phyloP scores from a whole-genome alignment of 2,888 invertebrate genomes.

The Zelleria hepariella region DNA sequence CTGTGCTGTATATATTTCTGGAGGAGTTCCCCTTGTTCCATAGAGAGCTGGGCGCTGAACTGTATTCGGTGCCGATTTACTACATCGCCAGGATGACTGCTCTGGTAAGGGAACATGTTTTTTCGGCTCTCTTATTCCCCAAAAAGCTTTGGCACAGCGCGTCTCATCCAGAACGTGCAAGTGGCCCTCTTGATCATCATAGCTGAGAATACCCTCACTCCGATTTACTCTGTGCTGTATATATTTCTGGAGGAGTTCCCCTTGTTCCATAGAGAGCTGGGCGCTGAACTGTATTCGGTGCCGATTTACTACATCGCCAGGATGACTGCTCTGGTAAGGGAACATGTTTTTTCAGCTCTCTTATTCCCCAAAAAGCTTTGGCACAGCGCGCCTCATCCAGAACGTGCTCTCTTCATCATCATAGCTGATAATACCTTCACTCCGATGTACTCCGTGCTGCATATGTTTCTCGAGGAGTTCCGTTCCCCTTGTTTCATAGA shows the following conservation, averaged over 20 bases:
- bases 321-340: slow-evolving; percentile 84
- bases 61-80: slow-evolving; percentile 85
- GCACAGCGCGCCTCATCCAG: slow-evolving; percentile 80
- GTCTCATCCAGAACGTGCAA: slow-evolving; percentile 83
- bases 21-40: slow-evolving; percentile 83
- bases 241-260: slow-evolving; percentile 87
- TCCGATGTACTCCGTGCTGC: slow-evolving; percentile 91
- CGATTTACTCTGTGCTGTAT: slow-evolving; percentile 91
- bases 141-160: slow-evolving; percentile 81
- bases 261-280: slow-evolving; percentile 83
- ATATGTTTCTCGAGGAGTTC: slow-evolving; percentile 85
- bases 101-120: too few species aligned
- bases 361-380: too few species aligned
- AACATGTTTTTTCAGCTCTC: too few species aligned
- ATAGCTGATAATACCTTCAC: slow-evolving; percentile 92
- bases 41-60: slow-evolving; percentile 85
- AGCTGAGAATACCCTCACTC: slow-evolving; percentile 91
- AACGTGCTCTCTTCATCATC: slow-evolving; percentile 85
- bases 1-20: slow-evolving; percentile 87
- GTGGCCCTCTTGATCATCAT: slow-evolving; percentile 91
- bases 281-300: slow-evolving; percentile 85
- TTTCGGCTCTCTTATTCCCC: too few species aligned
- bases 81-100: slow-evolving; percentile 85
- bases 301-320: slow-evolving; percentile 86
- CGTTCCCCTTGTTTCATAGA: slow-evolving; percentile 83